Evolutionary conservation across 2,113 vertebrate genomes (phyloP), one percentile per base, ranked within the genome.

Genomic region (Heloderma charlesbogerti): DNA sequence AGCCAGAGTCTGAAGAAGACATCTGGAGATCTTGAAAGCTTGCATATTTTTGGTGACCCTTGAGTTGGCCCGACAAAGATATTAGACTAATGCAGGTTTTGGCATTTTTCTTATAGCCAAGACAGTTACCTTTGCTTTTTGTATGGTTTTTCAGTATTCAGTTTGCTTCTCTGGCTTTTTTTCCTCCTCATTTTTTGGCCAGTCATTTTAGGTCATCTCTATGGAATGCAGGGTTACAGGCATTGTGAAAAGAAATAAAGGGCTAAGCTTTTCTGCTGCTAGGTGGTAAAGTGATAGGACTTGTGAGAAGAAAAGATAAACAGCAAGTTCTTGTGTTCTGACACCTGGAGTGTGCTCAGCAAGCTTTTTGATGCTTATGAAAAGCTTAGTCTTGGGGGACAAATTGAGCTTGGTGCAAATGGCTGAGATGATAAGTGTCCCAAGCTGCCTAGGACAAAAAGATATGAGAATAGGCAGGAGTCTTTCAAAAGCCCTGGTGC

Each of bases 351-450:
- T 69, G 37, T 71, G 29, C 80, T 84, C n/a, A 88, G 63, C 60
- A n/a, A 57, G 82, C 90, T 57, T 69, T 84, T 83, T 57, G 22
- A 40, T 78, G 60, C 86, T 84, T 57, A 77, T 69, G 72, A n/a
- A 84, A 78, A 51, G 20, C n/a, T 84, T 85, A 63, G 5, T 48
- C 66, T 80, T 80, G 31, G 82, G 74, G 82, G 63, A 85, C 82
- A 92, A 88, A 91, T 37, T 78, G 87, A 88, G 63, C 63, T 69
- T 69, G 63, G 74, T 57, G 37, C 37, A 63, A 89, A 89, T 60
- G 83, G 67, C 77, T 85, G 57, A 29, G 91, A 84, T 84, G 89
- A 85, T 80, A 92, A 85, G 87, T 92, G 66, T 54, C 54, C 81
- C 87, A 86, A n/a, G 37, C 37, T 85, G 63, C 57, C 25, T 37